Percentiles rank a stretch among this genome's conserved stretches.
Evolutionary conservation across 2,888 invertebrate species (phyloP).

Genomic region (Drosophila rellima): DNA sequence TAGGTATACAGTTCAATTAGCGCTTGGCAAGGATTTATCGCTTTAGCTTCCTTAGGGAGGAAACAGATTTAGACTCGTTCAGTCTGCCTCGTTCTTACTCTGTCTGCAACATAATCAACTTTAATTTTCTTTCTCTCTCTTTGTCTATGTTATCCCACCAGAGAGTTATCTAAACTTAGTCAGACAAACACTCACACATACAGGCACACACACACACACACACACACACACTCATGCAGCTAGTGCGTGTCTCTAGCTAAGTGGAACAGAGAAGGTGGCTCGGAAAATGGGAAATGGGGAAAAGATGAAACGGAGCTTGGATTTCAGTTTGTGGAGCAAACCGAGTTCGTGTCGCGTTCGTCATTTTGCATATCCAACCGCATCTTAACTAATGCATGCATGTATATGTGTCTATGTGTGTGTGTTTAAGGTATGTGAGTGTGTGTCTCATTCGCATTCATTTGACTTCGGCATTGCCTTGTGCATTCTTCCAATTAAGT

Average conservation of each 20-base stretch:
- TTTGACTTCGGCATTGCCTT: constrained; percentile 35
- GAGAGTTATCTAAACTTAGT: constrained; percentile 44
- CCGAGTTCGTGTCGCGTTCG: constrained; percentile 44
- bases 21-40: constrained; percentile 32
- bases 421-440: constrained; percentile 6
- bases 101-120: constrained; percentile 48
- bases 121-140: constrained; percentile 26
- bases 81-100: background rate
- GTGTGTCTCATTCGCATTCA: constrained; percentile 48
- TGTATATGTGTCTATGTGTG: constrained; percentile 7
- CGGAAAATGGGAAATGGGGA: background rate
- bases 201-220: constrained; percentile 9
- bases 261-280: constrained; percentile 18
- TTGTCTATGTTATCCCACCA: constrained; percentile 1
- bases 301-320: constrained; percentile 1
- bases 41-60: constrained; percentile 3
- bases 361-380: constrained; percentile 56
- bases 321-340: constrained; percentile 26
- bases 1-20: constrained; percentile 51
- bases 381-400: constrained; percentile 49
- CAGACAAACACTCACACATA: constrained; percentile 24
- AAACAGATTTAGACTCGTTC: background rate
- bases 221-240: constrained; percentile 1
- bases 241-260: constrained; percentile 34
- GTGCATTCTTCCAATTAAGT: constrained; percentile 75